Base-by-base conservation (phyloP, 2,797 vertebrate species). In the Columba guinea region DNA sequence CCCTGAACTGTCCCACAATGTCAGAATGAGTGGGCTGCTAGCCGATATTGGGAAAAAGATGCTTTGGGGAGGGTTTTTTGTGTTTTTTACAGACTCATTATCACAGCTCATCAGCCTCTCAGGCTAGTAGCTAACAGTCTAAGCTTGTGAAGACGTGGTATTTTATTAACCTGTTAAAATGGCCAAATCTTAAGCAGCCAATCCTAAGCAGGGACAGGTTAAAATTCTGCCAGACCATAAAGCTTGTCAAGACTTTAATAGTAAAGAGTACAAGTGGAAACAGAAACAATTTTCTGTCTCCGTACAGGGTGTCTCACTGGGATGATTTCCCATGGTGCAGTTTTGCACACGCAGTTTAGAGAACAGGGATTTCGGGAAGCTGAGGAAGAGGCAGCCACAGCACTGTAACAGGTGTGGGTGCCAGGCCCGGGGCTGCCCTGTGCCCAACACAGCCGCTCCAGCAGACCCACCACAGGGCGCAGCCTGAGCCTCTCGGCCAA, bases 341-440 rank as follows among this genome's bases (percentile, higher is more conserved):
- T 56, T 78, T 27, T 64, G 7, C 22, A 65, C 7, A 37, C 13
- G 34, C 23, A 22, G 26, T 16, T 10, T 2, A 76, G 52, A 79
- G 14, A 87, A 28, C 1, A 37, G 11, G 10, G 18, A 70, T 44
- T 41, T 21, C 37, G 14, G 32, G 48, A 82, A 34, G 13, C 41
- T 68, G 41, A 48, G 62, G 48, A 79, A 11, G 22, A 70, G 13
- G 48, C n/a, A 48, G 27, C 21, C 35, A 32, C 8, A 32, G 39
- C 24, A 23, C 23, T n/a, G 44, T 6, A 70, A 7, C 3, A 51
- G 30, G 4, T 49, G 16, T 7, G 28, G 20, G 17, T 18, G 58
- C 41, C 48, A 15, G 9, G 20, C 1, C 5, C 3, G 1, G 17
- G 32, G 34, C 56, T 65, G 35, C n/a, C 3, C 28, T 1, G 1